Conservation (phyloP, 2,113 vertebrate species). For the Cyprinodon tularosa region DNA sequence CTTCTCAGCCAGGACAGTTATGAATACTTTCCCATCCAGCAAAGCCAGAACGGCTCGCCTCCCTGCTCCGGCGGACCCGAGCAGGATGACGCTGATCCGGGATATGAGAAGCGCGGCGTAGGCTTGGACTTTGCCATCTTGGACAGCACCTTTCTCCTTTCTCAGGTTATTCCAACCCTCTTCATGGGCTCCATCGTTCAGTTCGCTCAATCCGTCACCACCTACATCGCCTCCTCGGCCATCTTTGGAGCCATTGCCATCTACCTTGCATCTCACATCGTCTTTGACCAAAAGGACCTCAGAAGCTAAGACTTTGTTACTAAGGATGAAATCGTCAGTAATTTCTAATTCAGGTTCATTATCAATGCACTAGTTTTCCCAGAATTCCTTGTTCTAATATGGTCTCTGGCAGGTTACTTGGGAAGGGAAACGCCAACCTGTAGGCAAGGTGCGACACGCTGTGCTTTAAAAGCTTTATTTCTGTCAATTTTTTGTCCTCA, state of each 20-base stretch:
- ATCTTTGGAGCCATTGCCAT: conserved; percentile 79
- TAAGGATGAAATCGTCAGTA: conserved; percentile 3
- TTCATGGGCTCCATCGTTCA: conserved; percentile 84
- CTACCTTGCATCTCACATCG: conserved; percentile 74
- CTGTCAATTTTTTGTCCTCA: conserved; percentile 54
- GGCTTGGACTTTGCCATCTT: conserved; percentile 83
- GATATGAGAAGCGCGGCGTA: conserved; percentile 75
- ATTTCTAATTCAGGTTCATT: conserved; percentile 30
- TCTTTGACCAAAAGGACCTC: conserved; percentile 83
- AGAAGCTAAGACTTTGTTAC: conserved; percentile 47
- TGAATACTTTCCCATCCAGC: conserved; percentile 47
- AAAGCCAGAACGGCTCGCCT: conserved; percentile 48
- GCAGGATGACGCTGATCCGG: conserved; percentile 46
- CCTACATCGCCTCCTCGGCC: conserved; percentile 80
- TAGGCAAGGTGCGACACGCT: conserved; percentile 6
- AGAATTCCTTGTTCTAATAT: conserved; percentile 50
- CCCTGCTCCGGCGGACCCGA: conserved; percentile 16
- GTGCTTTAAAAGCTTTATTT: conserved; percentile 7
- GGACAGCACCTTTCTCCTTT: conserved; percentile 84
- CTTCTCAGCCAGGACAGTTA: conserved; percentile 46
- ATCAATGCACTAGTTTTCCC: conserved; percentile 54
- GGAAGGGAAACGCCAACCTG: neutral
- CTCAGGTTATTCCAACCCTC: conserved; percentile 83
- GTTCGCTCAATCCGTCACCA: conserved; percentile 79
- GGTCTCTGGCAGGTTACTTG: neutral